Conservation (phyloP, 1,140 invertebrate species). For the Anadara kagoshimensis region DNA sequence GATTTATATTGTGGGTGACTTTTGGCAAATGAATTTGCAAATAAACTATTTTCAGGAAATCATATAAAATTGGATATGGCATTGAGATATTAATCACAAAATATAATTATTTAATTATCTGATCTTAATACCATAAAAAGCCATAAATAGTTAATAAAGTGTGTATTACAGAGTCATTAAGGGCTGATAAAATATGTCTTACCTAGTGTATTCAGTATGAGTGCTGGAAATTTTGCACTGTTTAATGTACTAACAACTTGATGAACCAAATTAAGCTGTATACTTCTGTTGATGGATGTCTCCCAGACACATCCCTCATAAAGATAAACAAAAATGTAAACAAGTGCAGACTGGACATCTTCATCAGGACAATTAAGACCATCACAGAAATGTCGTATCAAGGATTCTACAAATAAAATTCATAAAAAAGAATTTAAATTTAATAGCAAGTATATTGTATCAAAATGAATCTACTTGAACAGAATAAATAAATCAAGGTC, state of each 20-base stretch:
- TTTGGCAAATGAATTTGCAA: too few relatives aligned
- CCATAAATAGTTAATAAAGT: not conserved
- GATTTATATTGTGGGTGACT: too few relatives aligned
- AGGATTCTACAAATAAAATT: conserved; percentile 16
- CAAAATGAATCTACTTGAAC: too few relatives aligned
- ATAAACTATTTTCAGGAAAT: too few relatives aligned
- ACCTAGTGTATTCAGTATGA: conserved; percentile 37
- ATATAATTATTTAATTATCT: too few relatives aligned
- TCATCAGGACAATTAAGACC: conserved; percentile 30
- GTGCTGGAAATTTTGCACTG: conserved; percentile 26
- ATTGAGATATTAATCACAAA: too few relatives aligned
- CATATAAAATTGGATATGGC: too few relatives aligned
- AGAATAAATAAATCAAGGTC: too few relatives aligned
- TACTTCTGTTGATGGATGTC: conserved; percentile 4
- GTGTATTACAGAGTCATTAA: too few relatives aligned
- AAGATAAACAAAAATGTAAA: conserved; percentile 34
- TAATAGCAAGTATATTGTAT: not conserved
- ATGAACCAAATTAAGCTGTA: conserved; percentile 22
- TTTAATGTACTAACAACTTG: conserved; percentile 32
- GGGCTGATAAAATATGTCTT: not conserved
- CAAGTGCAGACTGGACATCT: conserved; percentile 26
- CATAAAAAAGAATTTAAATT: not conserved
- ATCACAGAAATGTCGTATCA: conserved; percentile 11
- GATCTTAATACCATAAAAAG: too few relatives aligned
- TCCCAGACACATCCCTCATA: conserved; percentile 27